These are phyloP conservation scores for Sebastes variabilis DNA, from an alignment of 2,797 vertebrate genomes.

Conservation along the genomic window DNA sequence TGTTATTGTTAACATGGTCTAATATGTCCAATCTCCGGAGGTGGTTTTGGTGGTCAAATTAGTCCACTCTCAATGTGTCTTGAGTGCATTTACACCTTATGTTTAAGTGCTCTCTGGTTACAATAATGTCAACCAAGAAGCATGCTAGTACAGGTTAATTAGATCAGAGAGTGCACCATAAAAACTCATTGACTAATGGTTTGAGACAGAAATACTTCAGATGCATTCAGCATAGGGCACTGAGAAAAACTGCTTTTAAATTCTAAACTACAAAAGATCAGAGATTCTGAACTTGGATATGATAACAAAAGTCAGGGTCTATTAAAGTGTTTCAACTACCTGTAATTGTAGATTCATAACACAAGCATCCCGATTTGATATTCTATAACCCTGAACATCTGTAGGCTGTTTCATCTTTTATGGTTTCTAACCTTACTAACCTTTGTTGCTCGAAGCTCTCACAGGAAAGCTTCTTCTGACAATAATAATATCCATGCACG, in stretches of 20 bases:
- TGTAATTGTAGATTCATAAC: not conserved
- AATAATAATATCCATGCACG: not conserved
- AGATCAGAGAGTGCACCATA: not conserved
- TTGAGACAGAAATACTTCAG: not conserved
- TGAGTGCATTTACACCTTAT: constrained; percentile 24
- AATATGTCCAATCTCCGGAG: not conserved
- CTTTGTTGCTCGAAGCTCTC: too few relatives aligned
- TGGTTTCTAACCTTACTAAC: not conserved
- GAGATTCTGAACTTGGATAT: not conserved
- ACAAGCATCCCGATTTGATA: not conserved
- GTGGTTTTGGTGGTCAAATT: not conserved
- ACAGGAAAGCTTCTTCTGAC: not conserved
- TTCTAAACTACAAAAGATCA: not conserved
- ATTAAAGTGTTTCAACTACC: not conserved
- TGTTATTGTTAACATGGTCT: not conserved
- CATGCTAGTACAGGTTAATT: not conserved
- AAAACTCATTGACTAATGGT: not conserved
- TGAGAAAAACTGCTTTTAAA: not conserved
- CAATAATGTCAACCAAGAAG: not conserved
- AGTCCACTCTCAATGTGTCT: not conserved
- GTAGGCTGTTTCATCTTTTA: not conserved
- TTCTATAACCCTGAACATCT: not conserved
- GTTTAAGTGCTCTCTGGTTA: constrained; percentile 12
- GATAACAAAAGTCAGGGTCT: not conserved
- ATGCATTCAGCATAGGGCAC: not conserved